Evolutionary conservation across 2,113 vertebrate genomes (phyloP), one percentile per base, ranked within the genome.

Genomic region (Tapirus terrestris): DNA sequence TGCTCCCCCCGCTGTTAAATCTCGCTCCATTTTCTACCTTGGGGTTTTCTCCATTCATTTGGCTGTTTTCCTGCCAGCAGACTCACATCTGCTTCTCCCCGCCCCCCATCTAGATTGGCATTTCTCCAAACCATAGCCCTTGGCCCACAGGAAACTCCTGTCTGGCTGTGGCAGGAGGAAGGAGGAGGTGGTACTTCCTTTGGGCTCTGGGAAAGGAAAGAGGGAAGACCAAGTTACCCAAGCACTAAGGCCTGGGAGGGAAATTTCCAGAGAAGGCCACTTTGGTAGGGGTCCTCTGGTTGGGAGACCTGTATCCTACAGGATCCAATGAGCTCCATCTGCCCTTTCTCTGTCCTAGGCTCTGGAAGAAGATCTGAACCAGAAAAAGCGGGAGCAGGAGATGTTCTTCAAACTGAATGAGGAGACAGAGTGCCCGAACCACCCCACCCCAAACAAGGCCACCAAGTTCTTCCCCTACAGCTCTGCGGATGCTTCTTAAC

Each of bases 361-460:
- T 36, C 99, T 99, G 81, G 99, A 99, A 97, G 99, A 99, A 0
- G 99, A 99, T 81, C 97, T 99, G 90, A 99, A 98, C 92, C 98
- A 99, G 97, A 99, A 99, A 98, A 99, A 99, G 68, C 98, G 88
- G 14, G 99, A 99, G 56, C 99, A 99, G 98, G 99, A 99, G 98
- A 98, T 98, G 92, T 99, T 99, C 99, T 99, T 99, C 98, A 99
- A 96, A 96, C 98, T 99, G 97, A 99, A 97, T 0, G 98, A 99
- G 63, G 98, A 98, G 3, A 83, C 95, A 0, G 99, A 99, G 31
- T 98, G 96, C 83, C 97, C 98, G 13, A 98, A 67, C 27, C 99
- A 99, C 53, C 98, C 98, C 93, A 99, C 99, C 7, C 99, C 99
- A 0, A 98, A 94, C 97, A 99, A 99, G 97, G 98, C 99, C 18